A percentile compares a stretch with the other conserved stretches of the same genome.
Evolutionary conservation across 2,888 invertebrate species (phyloP).

Genomic region (Napeogenes sylphis): DNA sequence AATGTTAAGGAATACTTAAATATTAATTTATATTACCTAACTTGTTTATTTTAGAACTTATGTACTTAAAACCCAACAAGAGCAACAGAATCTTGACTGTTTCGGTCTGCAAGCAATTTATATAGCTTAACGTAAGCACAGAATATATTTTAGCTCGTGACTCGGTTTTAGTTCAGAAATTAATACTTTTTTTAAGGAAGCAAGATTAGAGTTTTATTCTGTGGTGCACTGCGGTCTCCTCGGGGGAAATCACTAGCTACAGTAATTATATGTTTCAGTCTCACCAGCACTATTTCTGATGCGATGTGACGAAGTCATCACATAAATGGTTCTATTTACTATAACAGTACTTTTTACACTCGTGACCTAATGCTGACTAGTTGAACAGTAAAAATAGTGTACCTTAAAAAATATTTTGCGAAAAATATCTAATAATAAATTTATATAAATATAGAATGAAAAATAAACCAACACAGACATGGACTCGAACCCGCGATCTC

Average conservation of each 20-base stretch:
- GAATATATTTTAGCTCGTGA: slow-evolving; percentile 27
- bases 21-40: slow-evolving; percentile 17
- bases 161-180: slow-evolving; percentile 33
- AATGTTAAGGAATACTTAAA: slow-evolving; percentile 13
- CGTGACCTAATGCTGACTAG: background rate
- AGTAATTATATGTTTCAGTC: slow-evolving; percentile 61
- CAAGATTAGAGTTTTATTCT: slow-evolving; percentile 31
- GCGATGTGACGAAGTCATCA: slow-evolving; percentile 29
- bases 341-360: slow-evolving; percentile 4
- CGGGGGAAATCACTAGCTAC: slow-evolving; percentile 62
- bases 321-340: slow-evolving; percentile 31
- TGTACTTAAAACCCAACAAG: slow-evolving; percentile 15
- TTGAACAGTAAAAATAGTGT: too few species aligned
- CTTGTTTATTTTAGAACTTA: slow-evolving; percentile 16
- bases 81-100: slow-evolving; percentile 19
- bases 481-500: too few species aligned
- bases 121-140: slow-evolving; percentile 24
- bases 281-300: slow-evolving; percentile 38
- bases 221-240: slow-evolving; percentile 35
- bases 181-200: slow-evolving; percentile 35
- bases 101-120: slow-evolving; percentile 24
- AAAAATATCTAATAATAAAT: too few species aligned
- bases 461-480: too few species aligned
- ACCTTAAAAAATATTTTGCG: too few species aligned
- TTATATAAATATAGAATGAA: too few species aligned